These are phyloP conservation scores for Cryptophagus acutangulus DNA, from an alignment of 2,888 invertebrate species.

Conservation along the genomic window DNA sequence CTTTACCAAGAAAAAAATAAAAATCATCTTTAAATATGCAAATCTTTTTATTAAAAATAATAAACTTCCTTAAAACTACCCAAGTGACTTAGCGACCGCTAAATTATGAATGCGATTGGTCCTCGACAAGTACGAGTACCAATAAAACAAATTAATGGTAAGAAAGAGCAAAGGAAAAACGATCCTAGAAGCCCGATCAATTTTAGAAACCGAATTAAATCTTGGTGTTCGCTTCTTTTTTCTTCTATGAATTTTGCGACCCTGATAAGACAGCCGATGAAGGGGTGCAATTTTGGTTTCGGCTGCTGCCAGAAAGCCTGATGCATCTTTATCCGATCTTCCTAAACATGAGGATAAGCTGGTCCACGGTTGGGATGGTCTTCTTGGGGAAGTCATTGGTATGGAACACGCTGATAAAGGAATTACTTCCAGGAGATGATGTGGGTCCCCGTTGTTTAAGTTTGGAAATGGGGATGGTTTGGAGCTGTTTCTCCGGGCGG, in stretches of 20 bases:
- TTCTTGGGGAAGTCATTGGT: constrained; percentile 43
- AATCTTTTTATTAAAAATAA: too few relatives aligned
- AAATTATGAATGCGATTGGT: constrained; percentile 52
- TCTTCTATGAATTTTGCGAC: constrained; percentile 27
- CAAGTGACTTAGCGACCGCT: too few relatives aligned
- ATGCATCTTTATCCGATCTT: constrained; percentile 21
- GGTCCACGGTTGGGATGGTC: constrained; percentile 46
- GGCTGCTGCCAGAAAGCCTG: background rate
- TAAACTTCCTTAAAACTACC: too few relatives aligned
- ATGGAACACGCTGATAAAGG: constrained; percentile 58
- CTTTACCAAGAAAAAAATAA: too few relatives aligned
- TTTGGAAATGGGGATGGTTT: constrained; percentile 8
- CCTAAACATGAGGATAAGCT: constrained; percentile 41
- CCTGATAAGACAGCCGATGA: background rate
- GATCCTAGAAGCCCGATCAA: constrained; percentile 69
- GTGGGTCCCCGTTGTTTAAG: constrained; percentile 24
- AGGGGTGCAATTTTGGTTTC: background rate
- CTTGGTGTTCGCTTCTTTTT: constrained; percentile 55
- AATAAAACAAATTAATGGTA: constrained; percentile 73
- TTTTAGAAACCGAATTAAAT: constrained; percentile 76
- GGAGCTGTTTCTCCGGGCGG: constrained; percentile 11
- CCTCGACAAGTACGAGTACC: constrained; percentile 67
- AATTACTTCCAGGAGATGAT: constrained; percentile 57
- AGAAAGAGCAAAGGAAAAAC: constrained; percentile 73
- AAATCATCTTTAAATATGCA: too few relatives aligned